Evolutionary conservation across 2,797 vertebrate species (phyloP).

Genomic region (Helarctos malayanus): DNA sequence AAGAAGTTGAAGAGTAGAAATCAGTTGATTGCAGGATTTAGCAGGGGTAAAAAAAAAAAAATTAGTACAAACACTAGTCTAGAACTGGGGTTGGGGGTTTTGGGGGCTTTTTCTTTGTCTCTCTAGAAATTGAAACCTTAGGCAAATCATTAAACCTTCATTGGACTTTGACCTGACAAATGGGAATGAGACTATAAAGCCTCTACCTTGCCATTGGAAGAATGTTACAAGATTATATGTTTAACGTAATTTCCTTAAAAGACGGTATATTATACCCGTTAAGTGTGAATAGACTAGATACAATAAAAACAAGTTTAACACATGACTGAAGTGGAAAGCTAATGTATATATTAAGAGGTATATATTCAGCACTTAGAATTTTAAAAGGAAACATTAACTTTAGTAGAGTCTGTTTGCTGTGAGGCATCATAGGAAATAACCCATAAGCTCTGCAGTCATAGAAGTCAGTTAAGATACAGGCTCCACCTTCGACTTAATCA

Average conservation of each 20-base stretch:
- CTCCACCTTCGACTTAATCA: background rate
- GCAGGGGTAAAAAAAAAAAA: background rate
- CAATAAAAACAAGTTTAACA: conserved; percentile 29
- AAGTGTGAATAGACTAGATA: background rate
- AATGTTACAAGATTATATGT: background rate
- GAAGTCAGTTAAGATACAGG: background rate
- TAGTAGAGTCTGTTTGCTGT: background rate
- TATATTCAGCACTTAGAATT: background rate
- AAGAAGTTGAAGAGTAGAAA: background rate
- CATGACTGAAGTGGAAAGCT: background rate
- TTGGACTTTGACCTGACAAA: conserved; percentile 10
- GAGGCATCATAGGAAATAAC: background rate
- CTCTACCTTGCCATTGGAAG: background rate
- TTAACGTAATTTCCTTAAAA: conserved; percentile 35
- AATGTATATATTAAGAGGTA: background rate
- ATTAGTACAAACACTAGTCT: background rate
- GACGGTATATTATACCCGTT: background rate
- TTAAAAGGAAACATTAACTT: conserved; percentile 27
- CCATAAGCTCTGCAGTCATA: background rate
- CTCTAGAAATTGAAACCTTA: background rate
- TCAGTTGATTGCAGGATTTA: background rate
- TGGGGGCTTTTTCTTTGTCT: background rate
- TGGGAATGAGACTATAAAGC: background rate
- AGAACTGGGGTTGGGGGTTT: background rate
- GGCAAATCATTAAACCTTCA: background rate